A percentile compares a stretch with the other conserved stretches of the same genome.
These are phyloP conservation scores for Ptilonorhynchus violaceus DNA, from an alignment of 2,113 vertebrate genomes.

Conservation along the genomic window DNA sequence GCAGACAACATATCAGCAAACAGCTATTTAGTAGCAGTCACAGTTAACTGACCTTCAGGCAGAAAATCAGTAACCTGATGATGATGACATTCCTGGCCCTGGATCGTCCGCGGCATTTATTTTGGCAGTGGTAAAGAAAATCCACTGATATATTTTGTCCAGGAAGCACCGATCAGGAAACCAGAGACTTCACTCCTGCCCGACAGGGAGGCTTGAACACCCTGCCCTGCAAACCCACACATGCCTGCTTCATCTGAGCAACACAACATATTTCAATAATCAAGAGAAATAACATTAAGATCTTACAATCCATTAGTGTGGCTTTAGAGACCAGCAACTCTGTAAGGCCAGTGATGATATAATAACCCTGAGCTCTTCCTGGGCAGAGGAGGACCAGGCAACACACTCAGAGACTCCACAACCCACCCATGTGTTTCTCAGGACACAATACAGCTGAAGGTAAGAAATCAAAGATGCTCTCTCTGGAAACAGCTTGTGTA, in stretches of 20 bases:
- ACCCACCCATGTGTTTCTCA: background rate
- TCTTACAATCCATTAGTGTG: accelerated
- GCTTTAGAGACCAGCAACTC: background rate
- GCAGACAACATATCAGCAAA: background rate
- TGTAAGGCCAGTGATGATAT: background rate
- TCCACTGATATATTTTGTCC: background rate
- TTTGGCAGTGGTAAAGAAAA: constrained; percentile 1
- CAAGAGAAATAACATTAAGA: background rate
- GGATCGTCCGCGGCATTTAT: constrained; percentile 5
- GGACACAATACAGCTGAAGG: background rate
- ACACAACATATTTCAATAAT: background rate
- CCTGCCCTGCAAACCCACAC: background rate
- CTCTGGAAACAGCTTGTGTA: background rate
- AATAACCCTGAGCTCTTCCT: background rate
- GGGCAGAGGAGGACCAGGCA: background rate
- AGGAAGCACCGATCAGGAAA: background rate
- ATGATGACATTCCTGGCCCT: background rate
- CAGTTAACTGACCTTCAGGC: constrained; percentile 42
- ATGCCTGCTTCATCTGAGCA: accelerated
- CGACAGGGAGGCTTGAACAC: background rate
- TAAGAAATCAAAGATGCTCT: background rate
- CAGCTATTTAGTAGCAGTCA: background rate
- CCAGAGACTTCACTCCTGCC: background rate
- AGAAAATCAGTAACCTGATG: constrained; percentile 8
- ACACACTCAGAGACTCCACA: background rate